Percentiles rank a stretch among this genome's conserved stretches.
Conservation (phyloP, 2,113 vertebrate species). For the Megaptera novaeangliae region DNA sequence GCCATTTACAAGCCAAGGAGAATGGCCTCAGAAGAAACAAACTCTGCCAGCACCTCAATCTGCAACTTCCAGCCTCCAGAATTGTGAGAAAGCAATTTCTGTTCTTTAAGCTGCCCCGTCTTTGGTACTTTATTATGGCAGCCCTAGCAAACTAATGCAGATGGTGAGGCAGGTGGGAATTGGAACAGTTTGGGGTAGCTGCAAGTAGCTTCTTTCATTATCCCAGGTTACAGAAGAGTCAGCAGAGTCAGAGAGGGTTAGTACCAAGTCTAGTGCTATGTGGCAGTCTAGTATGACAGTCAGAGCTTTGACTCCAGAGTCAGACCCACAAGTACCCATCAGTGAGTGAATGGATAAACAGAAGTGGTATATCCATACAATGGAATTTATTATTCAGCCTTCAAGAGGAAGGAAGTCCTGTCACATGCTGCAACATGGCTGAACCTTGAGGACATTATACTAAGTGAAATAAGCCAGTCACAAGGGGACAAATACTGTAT, state of each 20-base stretch:
- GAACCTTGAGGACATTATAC: not conserved
- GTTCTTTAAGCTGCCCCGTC: not conserved
- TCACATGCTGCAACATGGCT: not conserved
- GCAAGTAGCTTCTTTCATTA: not conserved
- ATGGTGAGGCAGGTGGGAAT: not conserved
- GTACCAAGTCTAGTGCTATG: not conserved
- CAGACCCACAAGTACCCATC: not conserved
- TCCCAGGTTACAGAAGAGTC: not conserved
- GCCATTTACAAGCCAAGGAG: not conserved
- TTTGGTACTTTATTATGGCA: not conserved
- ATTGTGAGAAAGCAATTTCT: not conserved
- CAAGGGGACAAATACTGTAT: not conserved
- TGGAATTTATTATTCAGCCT: not conserved
- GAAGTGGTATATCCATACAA: fast-evolving
- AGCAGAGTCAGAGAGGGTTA: not conserved
- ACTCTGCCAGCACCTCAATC: not conserved
- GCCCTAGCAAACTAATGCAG: not conserved
- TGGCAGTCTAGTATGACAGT: too few species aligned
- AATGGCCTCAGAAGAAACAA: not conserved
- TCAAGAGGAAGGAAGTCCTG: not conserved
- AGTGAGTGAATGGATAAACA: not conserved
- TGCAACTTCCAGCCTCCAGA: not conserved
- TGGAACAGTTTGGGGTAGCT: not conserved
- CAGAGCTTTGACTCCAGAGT: not conserved
- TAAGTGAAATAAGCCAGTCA: not conserved